Conservation (phyloP, 1,140 invertebrate genomes). For the Bombus fervidus region DNA sequence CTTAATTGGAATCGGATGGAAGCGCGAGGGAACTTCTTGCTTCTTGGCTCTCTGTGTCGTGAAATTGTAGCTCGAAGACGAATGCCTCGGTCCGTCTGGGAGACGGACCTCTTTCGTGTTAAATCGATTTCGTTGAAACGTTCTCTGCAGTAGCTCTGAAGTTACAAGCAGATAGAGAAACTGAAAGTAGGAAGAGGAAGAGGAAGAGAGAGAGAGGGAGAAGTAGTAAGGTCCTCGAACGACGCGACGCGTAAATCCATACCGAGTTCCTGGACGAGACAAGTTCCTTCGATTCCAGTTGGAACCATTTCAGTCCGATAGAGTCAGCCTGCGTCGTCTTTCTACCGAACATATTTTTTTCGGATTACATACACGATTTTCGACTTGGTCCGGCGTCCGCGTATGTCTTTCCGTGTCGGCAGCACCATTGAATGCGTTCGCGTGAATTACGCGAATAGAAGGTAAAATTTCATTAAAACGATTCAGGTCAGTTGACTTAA, state of each 20-base stretch:
- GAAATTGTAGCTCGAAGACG: slow-evolving; percentile 46
- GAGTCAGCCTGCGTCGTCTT: background rate
- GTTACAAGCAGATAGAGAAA: background rate
- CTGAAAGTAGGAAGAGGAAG: no score
- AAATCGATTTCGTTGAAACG: slow-evolving; percentile 51
- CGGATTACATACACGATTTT: slow-evolving; percentile 25
- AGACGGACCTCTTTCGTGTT: slow-evolving; percentile 34
- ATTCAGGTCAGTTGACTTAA: slow-evolving; percentile 44
- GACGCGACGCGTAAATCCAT: slow-evolving; percentile 27
- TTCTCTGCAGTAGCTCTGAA: slow-evolving; percentile 18
- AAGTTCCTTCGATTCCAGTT: slow-evolving; percentile 1
- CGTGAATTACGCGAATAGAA: slow-evolving; percentile 25
- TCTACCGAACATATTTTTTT: slow-evolving; percentile 5
- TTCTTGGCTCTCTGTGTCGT: slow-evolving; percentile 26
- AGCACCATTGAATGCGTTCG: slow-evolving; percentile 21
- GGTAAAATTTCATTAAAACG: slow-evolving; percentile 47
- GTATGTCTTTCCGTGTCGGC: slow-evolving; percentile 6
- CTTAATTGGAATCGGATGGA: slow-evolving; percentile 61
- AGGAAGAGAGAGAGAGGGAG: no score
- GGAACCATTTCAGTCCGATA: background rate
- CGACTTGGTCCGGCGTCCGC: background rate
- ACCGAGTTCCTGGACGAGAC: background rate
- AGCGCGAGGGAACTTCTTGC: slow-evolving; percentile 32
- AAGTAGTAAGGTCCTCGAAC: background rate
- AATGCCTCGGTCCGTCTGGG: slow-evolving; percentile 28